Conservation (phyloP, 2,888 invertebrate species). For the Melieria crassipennis region DNA sequence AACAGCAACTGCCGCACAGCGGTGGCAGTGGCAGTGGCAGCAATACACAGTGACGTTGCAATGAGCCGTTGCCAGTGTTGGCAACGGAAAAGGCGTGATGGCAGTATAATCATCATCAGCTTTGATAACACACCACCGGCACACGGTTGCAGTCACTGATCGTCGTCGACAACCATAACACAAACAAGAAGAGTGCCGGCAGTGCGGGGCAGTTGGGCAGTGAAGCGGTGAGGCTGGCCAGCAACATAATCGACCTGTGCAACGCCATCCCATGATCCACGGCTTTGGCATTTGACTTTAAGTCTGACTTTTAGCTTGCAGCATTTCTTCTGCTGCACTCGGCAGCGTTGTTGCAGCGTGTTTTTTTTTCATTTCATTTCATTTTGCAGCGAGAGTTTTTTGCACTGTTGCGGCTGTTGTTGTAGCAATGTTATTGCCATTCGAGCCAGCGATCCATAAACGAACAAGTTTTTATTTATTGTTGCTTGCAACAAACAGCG, state of each 20-base stretch:
- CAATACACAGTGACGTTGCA: too few species aligned
- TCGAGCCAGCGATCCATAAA: conserved; percentile 33
- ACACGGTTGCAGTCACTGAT: conserved; percentile 4
- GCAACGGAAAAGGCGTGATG: conserved; percentile 52
- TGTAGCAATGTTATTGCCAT: too few species aligned
- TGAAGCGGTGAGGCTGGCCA: background rate
- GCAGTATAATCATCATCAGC: conserved; percentile 61
- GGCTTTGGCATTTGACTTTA: conserved; percentile 44
- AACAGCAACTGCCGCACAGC: conserved; percentile 31
- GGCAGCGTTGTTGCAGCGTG: conserved; percentile 29
- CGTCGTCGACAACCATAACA: background rate
- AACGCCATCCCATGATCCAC: conserved; percentile 23
- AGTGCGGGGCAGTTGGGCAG: background rate
- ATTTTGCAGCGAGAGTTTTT: conserved; percentile 16
- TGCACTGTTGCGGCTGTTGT: too few species aligned
- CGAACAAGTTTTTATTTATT: conserved; percentile 27
- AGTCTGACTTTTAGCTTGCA: conserved; percentile 39
- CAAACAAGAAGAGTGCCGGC: background rate
- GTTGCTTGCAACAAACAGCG: conserved; percentile 11
- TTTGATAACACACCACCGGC: conserved; percentile 60
- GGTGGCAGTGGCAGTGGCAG: background rate
- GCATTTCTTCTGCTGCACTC: conserved; percentile 22
- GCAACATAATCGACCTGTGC: conserved; percentile 24
- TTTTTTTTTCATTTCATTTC: conserved; percentile 40
- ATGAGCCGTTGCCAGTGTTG: background rate